Evolutionary conservation across 2,888 invertebrate species (phyloP).

Genomic region (Eupeodes luniger): DNA sequence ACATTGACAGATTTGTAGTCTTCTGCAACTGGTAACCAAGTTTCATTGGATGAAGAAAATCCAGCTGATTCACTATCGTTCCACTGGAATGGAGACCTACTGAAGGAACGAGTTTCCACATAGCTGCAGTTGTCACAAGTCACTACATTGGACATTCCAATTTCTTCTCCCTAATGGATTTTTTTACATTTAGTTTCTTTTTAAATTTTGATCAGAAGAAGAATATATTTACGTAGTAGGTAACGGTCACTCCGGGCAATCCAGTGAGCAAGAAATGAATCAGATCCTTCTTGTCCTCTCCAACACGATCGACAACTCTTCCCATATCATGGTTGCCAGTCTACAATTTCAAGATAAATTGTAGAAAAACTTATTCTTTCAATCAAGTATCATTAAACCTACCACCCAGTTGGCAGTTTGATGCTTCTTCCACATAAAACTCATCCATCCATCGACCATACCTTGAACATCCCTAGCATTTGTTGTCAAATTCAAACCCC

Average conservation of each 20-base stretch:
- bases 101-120: constrained; percentile 85
- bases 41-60: constrained; percentile 86
- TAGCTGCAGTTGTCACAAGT: constrained; percentile 82
- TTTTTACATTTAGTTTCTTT: not conserved
- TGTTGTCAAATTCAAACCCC: constrained; percentile 85
- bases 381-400: constrained; percentile 77
- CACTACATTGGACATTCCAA: constrained; percentile 86
- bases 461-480: constrained; percentile 85
- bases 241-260: constrained; percentile 91
- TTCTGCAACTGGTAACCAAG: constrained; percentile 89
- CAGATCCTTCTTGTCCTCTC: constrained; percentile 87
- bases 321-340: constrained; percentile 89
- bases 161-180: constrained; percentile 87
- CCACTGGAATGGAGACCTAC: constrained; percentile 88
- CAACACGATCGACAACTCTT: constrained; percentile 87
- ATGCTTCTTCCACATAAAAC: constrained; percentile 85
- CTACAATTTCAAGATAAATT: constrained; percentile 80
- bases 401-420: constrained; percentile 88
- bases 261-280: constrained; percentile 89
- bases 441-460: constrained; percentile 86
- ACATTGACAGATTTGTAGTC: constrained; percentile 87
- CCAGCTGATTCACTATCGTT: constrained; percentile 84
- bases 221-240: constrained; percentile 87
- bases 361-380: not conserved
- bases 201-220: not conserved